Evolutionary conservation across 37 sponge, comb jelly and placozoan species (phyloP).

Genomic region (Corticium candelabrum): DNA sequence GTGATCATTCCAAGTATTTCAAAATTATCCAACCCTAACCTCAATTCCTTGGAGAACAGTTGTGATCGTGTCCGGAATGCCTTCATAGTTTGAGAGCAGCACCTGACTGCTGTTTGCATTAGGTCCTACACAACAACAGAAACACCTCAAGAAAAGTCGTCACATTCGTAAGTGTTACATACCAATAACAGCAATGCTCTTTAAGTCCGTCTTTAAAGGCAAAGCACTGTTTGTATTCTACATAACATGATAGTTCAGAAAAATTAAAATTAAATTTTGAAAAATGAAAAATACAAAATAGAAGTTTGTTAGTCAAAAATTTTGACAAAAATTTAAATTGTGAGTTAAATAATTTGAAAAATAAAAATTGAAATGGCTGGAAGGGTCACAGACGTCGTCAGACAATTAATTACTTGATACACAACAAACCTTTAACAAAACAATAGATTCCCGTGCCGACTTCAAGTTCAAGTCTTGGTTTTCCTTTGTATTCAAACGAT

Average conservation of each 20-base stretch:
- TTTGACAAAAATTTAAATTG: background rate
- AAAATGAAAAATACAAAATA: background rate
- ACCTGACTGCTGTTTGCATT: conserved; percentile 28
- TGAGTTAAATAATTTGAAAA: too few species aligned
- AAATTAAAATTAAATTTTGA: background rate
- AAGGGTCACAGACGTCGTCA: too few species aligned
- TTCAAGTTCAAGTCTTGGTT: conserved; percentile 29
- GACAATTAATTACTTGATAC: background rate
- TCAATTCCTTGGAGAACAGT: conserved; percentile 38
- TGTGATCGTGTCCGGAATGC: conserved; percentile 21
- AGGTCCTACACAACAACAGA: conserved; percentile 23
- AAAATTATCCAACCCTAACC: background rate
- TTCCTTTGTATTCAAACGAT: conserved; percentile 27
- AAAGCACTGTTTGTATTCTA: conserved; percentile 11
- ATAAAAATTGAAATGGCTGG: too few species aligned
- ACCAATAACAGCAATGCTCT: conserved; percentile 6
- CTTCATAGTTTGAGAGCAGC: conserved; percentile 46
- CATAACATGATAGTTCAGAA: background rate
- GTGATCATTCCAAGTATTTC: background rate
- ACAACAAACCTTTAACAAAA: conserved; percentile 20
- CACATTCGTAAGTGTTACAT: background rate
- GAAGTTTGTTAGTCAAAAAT: background rate
- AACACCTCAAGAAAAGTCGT: background rate
- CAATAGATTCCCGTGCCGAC: conserved; percentile 45
- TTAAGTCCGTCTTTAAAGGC: background rate